Evolutionary conservation across 2,888 invertebrate species (phyloP).

Genomic region (Drosophila conformis): DNA sequence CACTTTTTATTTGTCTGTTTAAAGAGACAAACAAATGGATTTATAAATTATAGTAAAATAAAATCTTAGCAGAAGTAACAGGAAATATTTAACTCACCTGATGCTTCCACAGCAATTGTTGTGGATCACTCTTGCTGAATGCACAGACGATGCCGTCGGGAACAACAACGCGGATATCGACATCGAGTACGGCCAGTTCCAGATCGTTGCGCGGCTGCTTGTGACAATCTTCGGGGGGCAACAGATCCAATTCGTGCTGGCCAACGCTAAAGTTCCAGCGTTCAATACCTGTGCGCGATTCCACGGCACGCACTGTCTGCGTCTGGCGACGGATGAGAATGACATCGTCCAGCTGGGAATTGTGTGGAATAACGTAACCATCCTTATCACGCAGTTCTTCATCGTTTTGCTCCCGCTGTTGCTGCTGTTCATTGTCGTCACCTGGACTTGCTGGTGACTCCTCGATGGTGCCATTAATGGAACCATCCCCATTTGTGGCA

Average conservation of each 20-base stretch:
- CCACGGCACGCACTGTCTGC: constrained; percentile 95
- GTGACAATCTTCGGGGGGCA: constrained; percentile 86
- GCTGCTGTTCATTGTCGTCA: constrained; percentile 11
- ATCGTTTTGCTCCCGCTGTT: constrained; percentile 23
- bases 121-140: constrained; percentile 87
- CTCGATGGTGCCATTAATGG: constrained; percentile 57
- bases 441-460: constrained; percentile 24
- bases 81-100: constrained; percentile 86
- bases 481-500: constrained; percentile 86
- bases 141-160: constrained; percentile 91
- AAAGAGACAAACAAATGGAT: too few species aligned
- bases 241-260: constrained; percentile 91
- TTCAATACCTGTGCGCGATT: constrained; percentile 93
- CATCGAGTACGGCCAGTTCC: constrained; percentile 84
- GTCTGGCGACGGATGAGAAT: constrained; percentile 93
- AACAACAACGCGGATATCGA: constrained; percentile 88
- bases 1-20: too few species aligned
- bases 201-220: constrained; percentile 74
- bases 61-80: too few species aligned
- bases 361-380: constrained; percentile 71
- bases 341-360: constrained; percentile 86
- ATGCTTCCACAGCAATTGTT: constrained; percentile 89
- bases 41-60: too few species aligned
- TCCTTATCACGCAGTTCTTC: constrained; percentile 53
- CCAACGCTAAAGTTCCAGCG: constrained; percentile 99